These are phyloP conservation scores for Beris chalybata DNA, from an alignment of 2,888 invertebrate genomes.

Conservation along the genomic window DNA sequence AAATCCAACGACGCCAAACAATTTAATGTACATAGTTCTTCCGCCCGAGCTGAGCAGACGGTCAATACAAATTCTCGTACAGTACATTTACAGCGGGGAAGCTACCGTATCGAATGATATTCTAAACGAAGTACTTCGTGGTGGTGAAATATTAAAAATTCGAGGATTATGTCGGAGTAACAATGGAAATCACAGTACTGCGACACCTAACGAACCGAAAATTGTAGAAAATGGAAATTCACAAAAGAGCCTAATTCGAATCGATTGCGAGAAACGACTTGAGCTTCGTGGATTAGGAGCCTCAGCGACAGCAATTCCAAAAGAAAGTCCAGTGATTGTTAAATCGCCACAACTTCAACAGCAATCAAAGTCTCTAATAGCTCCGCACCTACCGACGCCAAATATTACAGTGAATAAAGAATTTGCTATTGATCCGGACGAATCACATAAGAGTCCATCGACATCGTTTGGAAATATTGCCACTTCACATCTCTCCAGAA, in stretches of 20 bases:
- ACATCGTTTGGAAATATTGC: conserved; percentile 1
- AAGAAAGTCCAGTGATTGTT: conserved; percentile 55
- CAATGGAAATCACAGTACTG: not conserved
- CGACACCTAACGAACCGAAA: not conserved
- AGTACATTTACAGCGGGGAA: conserved; percentile 80
- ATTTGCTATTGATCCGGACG: conserved; percentile 55
- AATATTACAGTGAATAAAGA: conserved; percentile 52
- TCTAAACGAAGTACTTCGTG: conserved; percentile 75
- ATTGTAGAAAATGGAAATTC: not conserved
- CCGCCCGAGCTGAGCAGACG: conserved; percentile 80
- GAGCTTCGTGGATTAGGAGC: conserved; percentile 28
- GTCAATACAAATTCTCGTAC: conserved; percentile 77
- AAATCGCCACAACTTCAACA: conserved; percentile 47
- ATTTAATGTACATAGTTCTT: conserved; percentile 69
- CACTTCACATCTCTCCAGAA: conserved; percentile 20
- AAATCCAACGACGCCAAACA: conserved; percentile 54
- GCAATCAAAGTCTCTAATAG: conserved; percentile 32
- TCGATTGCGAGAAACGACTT: conserved; percentile 46
- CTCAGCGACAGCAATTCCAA: conserved; percentile 47
- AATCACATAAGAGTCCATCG: conserved; percentile 34
- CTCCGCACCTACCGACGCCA: conserved; percentile 15
- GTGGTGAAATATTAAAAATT: conserved; percentile 79
- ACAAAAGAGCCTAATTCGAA: conserved; percentile 8
- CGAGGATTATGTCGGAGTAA: conserved; percentile 71
- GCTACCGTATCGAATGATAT: conserved; percentile 86